These are phyloP conservation scores for Nymphicus hollandicus DNA, from an alignment of 2,113 vertebrate genomes.

Conservation along the genomic window DNA sequence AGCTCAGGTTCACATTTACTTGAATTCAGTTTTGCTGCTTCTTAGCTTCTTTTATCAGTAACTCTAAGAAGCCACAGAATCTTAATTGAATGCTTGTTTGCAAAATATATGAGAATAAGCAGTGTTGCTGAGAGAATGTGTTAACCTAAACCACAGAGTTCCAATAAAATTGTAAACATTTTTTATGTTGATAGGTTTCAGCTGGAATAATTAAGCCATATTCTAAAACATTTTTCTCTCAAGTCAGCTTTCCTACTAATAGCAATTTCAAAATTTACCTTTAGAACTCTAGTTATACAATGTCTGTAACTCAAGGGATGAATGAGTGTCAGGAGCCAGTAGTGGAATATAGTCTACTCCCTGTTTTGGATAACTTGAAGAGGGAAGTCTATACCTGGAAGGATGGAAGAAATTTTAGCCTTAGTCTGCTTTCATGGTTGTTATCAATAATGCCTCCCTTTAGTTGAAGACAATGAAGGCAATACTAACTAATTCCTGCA, in stretches of 20 bases:
- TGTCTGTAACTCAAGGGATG: background rate
- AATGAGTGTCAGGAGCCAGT: background rate
- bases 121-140: background rate
- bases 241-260: background rate
- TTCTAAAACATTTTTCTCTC: background rate
- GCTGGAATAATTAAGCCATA: background rate
- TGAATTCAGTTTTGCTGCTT: background rate
- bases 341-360: background rate
- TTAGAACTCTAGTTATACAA: background rate
- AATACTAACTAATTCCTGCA: background rate
- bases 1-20: background rate
- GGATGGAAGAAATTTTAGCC: background rate
- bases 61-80: background rate
- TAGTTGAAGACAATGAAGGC: background rate
- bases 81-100: background rate
- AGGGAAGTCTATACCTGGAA: background rate
- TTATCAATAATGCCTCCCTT: background rate
- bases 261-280: background rate
- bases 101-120: background rate
- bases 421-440: background rate
- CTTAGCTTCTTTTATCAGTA: background rate
- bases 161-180: background rate
- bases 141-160: background rate
- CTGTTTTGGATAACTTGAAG: background rate
- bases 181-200: background rate